Evolutionary conservation across 2,888 invertebrate genomes (phyloP).

Genomic region (Automeris io): DNA sequence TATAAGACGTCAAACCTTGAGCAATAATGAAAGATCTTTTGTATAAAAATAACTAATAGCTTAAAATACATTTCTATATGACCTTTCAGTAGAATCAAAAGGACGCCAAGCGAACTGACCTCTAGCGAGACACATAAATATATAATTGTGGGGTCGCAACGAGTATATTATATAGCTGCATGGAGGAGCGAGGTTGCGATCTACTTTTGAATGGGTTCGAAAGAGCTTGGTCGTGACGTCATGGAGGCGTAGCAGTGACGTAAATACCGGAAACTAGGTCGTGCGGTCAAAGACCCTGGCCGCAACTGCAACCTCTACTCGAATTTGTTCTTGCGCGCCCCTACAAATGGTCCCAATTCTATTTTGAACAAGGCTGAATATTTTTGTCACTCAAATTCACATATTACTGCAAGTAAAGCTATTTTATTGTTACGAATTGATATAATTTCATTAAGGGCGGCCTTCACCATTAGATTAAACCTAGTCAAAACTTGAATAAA

Average conservation of each 20-base stretch:
- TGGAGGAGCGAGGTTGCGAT: constrained; percentile 62
- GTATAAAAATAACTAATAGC: too few species aligned
- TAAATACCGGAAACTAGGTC: constrained; percentile 61
- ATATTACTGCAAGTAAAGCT: too few species aligned
- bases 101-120: constrained; percentile 46
- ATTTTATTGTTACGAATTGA: too few species aligned
- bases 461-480: too few species aligned
- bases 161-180: too few species aligned
- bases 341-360: not conserved
- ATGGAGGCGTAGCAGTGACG: constrained; percentile 69
- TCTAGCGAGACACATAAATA: constrained; percentile 27
- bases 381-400: not conserved
- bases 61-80: constrained; percentile 12
- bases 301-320: constrained; percentile 49
- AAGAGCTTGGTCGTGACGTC: constrained; percentile 65
- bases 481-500: too few species aligned
- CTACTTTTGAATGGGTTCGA: constrained; percentile 70
- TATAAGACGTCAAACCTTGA: too few species aligned
- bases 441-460: too few species aligned
- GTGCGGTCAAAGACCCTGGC: constrained; percentile 56
- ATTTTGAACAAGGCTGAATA: not conserved
- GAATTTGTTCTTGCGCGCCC: constrained; percentile 34
- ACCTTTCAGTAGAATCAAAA: constrained; percentile 40
- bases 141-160: constrained; percentile 29
- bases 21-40: too few species aligned